Evolutionary conservation across 2,888 invertebrate species (phyloP), one percentile per base, ranked within the genome.

Genomic region (Netelia fuscicornis): DNA sequence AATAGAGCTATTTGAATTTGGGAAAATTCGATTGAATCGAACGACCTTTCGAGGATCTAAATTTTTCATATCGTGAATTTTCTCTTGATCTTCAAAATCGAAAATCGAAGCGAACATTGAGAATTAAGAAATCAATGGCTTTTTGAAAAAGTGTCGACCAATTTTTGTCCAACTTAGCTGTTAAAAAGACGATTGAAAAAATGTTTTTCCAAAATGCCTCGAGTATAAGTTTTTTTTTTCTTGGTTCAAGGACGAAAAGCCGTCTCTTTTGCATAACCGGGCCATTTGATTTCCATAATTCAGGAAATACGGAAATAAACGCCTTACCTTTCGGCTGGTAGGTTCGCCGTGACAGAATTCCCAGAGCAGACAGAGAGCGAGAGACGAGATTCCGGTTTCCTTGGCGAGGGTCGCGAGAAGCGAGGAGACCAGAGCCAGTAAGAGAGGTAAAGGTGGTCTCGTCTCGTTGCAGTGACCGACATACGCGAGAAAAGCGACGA

Each of bases 381-480:
- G 95, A 85, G 98, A 98, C 88, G 98, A 98, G 91, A 99, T 96
- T 76, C 98, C 99, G 74, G 98, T 98, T 94, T 99, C 99, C 95
- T 99, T 99, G 95, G 98, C 98, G 89, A 99, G 95, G 94, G 98
- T 97, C 87, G 98, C 98, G 86, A 93, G 87, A 65, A 97, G 96
- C 64, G 96, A 95, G 54, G 98, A 97, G 87, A 97, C 93, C 54
- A 94, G 91, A 44, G 93, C 92, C 80, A 93, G 86, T 48, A 92
- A 80, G 37, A 94, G 90, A 48, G 91, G 92, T 13, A 87, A 77
- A 11, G 88, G 85, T 65, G 92, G 92, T 86, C 92, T 90, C 68
- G 91, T 90, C 85, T 91, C 93, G 86, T 93, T 92, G 90, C 91
- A 95, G 94, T 98, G 98, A 86, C 96, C 96, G 90, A 96, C 96